phyloP scores from a whole-genome alignment of 2,888 invertebrate genomes.

The Acronicta alni region DNA sequence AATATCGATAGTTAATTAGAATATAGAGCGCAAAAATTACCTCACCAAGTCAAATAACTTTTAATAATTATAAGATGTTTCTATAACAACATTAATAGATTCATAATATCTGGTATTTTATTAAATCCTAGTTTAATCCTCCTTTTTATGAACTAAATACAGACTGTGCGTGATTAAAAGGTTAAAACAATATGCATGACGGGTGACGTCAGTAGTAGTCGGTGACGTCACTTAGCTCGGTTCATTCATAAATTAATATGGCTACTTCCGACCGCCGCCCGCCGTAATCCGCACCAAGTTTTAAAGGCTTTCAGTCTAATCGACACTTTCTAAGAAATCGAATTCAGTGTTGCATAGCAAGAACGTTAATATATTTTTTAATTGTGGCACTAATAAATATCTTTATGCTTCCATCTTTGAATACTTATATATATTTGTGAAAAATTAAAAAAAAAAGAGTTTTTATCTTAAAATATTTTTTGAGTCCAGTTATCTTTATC shows the following conservation, averaged over 20 bases:
- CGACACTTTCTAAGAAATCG: constrained; percentile 50
- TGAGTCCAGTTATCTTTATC: too few relatives aligned
- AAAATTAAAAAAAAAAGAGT: too few relatives aligned
- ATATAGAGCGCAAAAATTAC: constrained; percentile 17
- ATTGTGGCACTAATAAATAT: not conserved
- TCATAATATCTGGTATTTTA: constrained; percentile 27
- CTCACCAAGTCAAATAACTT: constrained; percentile 21
- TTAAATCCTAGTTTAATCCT: constrained; percentile 45
- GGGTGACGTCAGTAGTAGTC: constrained; percentile 71
- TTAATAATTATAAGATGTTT: not conserved
- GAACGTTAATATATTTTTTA: constrained; percentile 1
- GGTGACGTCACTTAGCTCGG: constrained; percentile 71
- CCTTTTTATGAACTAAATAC: constrained; percentile 46
- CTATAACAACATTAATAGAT: constrained; percentile 19
- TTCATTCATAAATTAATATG: constrained; percentile 80
- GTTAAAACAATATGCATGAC: constrained; percentile 36
- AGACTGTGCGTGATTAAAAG: constrained; percentile 14
- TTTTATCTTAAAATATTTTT: too few relatives aligned
- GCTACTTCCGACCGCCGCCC: constrained; percentile 76
- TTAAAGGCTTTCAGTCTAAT: constrained; percentile 52
- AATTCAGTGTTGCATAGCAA: constrained; percentile 11
- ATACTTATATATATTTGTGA: not conserved
- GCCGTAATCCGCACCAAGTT: constrained; percentile 66
- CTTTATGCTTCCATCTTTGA: not conserved
- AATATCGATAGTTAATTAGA: constrained; percentile 44